Conservation (phyloP, 2,888 invertebrate genomes). For the Latrodectus elegans region DNA sequence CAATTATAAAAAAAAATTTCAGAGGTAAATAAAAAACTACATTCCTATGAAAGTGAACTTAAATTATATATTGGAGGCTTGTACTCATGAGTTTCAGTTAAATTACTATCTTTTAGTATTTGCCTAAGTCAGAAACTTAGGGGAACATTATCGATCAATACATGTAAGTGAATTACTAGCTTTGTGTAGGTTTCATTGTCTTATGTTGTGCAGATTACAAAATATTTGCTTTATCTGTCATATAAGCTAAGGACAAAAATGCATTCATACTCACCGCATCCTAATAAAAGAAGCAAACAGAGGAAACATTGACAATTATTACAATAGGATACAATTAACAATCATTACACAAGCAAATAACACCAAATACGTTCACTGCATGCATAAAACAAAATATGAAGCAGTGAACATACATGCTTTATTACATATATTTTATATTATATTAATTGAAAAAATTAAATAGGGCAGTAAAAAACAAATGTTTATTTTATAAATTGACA, state of each 20-base stretch:
- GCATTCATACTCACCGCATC: constrained; percentile 68
- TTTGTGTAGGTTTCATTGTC: constrained; percentile 60
- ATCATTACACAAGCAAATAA: constrained; percentile 43
- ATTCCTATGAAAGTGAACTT: not conserved
- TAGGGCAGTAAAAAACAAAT: too few species aligned
- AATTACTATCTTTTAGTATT: not conserved
- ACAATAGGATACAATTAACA: constrained; percentile 41
- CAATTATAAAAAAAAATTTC: not conserved
- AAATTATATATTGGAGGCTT: not conserved
- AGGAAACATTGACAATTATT: constrained; percentile 53
- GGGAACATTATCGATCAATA: not conserved
- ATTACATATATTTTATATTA: too few species aligned
- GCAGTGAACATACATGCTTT: constrained; percentile 53
- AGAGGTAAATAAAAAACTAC: not conserved
- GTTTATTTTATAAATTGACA: too few species aligned
- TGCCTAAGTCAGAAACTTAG: not conserved
- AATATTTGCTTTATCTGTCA: not conserved
- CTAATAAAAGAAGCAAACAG: constrained; percentile 54
- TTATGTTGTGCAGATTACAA: too few species aligned
- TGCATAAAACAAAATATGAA: constrained; percentile 36
- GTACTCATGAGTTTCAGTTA: not conserved
- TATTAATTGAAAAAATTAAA: too few species aligned
- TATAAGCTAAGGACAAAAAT: constrained; percentile 27
- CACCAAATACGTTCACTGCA: constrained; percentile 60
- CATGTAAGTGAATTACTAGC: not conserved